Percentiles rank a stretch among this genome's conserved stretches.
Evolutionary conservation across 1,140 invertebrate species (phyloP).

Genomic region (Agrypnia vestita): DNA sequence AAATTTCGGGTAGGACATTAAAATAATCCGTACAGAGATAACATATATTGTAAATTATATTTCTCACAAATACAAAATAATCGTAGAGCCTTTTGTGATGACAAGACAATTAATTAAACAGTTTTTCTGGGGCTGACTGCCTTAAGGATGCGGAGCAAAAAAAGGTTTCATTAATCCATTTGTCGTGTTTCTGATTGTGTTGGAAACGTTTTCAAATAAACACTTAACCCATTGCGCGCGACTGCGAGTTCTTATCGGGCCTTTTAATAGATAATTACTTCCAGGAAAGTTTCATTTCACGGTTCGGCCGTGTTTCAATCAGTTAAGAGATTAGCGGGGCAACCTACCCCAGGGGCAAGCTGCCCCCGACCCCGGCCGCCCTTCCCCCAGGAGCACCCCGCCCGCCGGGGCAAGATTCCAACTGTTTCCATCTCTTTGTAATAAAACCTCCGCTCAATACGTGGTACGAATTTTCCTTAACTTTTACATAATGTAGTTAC

Average conservation of each 20-base stretch:
- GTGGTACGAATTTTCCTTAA: background rate
- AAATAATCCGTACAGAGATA: too few relatives aligned
- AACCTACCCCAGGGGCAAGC: background rate
- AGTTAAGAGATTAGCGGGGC: constrained; percentile 52
- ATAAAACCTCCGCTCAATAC: background rate
- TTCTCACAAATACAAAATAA: too few relatives aligned
- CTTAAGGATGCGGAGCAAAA: too few relatives aligned
- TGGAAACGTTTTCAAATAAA: constrained; percentile 22
- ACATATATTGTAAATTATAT: too few relatives aligned
- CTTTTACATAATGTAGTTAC: too few relatives aligned
- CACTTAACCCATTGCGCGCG: constrained; percentile 5
- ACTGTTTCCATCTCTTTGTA: background rate
- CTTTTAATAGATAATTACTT: constrained; percentile 52
- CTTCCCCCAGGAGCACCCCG: constrained; percentile 9
- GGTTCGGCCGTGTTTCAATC: constrained; percentile 45
- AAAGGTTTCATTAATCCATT: background rate
- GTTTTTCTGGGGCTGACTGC: too few relatives aligned
- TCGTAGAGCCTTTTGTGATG: too few relatives aligned
- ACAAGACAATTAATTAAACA: too few relatives aligned
- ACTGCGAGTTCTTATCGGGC: constrained; percentile 37
- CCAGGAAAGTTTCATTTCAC: constrained; percentile 43
- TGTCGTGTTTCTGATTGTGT: background rate
- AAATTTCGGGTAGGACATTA: too few relatives aligned
- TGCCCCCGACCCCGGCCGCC: too few relatives aligned
- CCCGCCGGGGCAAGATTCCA: constrained; percentile 8